A percentile compares a stretch with the other conserved stretches of the same genome.
These are phyloP conservation scores for Pseudobourletiella spinata DNA, from an alignment of 1,140 invertebrate species.

Conservation along the genomic window DNA sequence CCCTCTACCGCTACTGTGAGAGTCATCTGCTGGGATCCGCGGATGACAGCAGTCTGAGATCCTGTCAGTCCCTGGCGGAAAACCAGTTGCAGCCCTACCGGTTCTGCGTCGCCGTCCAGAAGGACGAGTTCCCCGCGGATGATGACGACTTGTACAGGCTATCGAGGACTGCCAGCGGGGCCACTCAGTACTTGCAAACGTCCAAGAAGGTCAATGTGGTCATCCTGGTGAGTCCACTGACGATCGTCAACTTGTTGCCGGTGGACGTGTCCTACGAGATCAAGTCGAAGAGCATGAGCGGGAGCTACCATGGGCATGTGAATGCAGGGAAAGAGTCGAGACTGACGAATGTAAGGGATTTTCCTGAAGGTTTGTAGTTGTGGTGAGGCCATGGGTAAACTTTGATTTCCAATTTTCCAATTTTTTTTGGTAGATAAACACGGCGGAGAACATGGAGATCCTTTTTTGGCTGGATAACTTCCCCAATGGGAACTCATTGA, in stretches of 20 bases:
- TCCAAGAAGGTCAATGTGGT: slow-evolving; percentile 73
- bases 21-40: slow-evolving; percentile 14
- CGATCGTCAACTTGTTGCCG: slow-evolving; percentile 56
- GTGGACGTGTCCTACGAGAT: slow-evolving; percentile 56
- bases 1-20: slow-evolving; percentile 20
- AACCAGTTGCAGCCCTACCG: slow-evolving; percentile 43
- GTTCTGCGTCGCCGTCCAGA: slow-evolving; percentile 66
- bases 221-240: slow-evolving; percentile 69
- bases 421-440: slow-evolving; percentile 56
- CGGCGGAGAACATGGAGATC: slow-evolving; percentile 59
- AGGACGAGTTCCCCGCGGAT: slow-evolving; percentile 70
- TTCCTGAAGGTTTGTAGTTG: no score
- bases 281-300: slow-evolving; percentile 16
- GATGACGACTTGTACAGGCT: slow-evolving; percentile 33
- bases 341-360: slow-evolving; percentile 23
- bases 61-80: slow-evolving; percentile 13
- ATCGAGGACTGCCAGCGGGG: neutral
- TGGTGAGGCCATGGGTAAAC: no score
- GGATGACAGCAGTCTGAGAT: slow-evolving; percentile 17
- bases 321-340: slow-evolving; percentile 49
- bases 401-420: neutral
- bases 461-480: slow-evolving; percentile 73
- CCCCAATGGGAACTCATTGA: slow-evolving; percentile 54
- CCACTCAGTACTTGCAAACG: slow-evolving; percentile 18
- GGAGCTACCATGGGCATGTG: slow-evolving; percentile 47